Percentiles rank a stretch among this genome's conserved stretches.
phyloP scores from a whole-genome alignment of 2,113 vertebrate genomes.

The Pygathrix nemaeus region DNA sequence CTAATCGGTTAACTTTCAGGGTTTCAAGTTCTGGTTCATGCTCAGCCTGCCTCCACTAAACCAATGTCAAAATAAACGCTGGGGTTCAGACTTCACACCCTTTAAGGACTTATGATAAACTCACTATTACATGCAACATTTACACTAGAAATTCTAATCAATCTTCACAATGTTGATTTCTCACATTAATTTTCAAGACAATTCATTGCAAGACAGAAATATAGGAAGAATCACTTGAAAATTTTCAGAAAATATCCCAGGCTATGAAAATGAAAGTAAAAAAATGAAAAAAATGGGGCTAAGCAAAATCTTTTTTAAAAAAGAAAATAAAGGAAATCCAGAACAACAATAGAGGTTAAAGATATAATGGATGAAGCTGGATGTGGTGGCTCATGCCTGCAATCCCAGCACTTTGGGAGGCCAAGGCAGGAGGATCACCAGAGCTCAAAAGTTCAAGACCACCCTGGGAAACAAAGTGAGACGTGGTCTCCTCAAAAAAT shows the following conservation, averaged over 20 bases:
- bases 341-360: constrained; percentile 26
- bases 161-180: constrained; percentile 34
- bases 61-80: constrained; percentile 8
- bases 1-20: background rate
- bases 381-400: too few species aligned
- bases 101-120: constrained; percentile 24
- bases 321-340: background rate
- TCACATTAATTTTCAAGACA: constrained; percentile 29
- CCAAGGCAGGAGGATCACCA: too few species aligned
- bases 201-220: background rate
- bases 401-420: too few species aligned
- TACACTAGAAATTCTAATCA: constrained; percentile 27
- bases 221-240: background rate
- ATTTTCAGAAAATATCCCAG: background rate
- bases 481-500: too few species aligned
- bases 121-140: background rate
- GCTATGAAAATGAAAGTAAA: background rate
- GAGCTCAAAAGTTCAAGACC: too few species aligned
- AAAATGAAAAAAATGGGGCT: constrained; percentile 1
- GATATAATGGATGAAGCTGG: background rate
- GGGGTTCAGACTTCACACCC: constrained; percentile 19
- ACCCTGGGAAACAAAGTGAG: too few species aligned
- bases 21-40: background rate
- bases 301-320: background rate
- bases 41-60: constrained; percentile 8